phyloP scores from a whole-genome alignment of 2,797 vertebrate species.

The Falco cherrug region DNA sequence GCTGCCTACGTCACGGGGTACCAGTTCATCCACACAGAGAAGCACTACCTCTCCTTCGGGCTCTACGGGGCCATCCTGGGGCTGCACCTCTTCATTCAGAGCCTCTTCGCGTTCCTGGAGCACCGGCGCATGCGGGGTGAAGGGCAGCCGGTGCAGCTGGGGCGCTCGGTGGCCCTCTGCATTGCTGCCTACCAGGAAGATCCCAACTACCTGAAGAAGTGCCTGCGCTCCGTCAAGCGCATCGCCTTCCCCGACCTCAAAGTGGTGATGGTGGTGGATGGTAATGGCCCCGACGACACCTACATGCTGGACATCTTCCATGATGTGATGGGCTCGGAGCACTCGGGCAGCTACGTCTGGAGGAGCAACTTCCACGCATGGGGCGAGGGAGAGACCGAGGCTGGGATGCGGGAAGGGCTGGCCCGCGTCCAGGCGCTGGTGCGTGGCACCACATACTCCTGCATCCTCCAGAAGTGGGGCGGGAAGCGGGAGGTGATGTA shows the following conservation, averaged over 20 bases:
- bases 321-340: slow-evolving; percentile 90
- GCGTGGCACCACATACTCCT: slow-evolving; percentile 84
- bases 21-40: slow-evolving; percentile 98
- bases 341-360: slow-evolving; percentile 88
- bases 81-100: slow-evolving; percentile 94
- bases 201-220: slow-evolving; percentile 95
- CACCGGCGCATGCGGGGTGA: slow-evolving; percentile 89
- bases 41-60: slow-evolving; percentile 97
- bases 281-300: slow-evolving; percentile 89
- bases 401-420: slow-evolving; percentile 82
- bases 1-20: slow-evolving; percentile 96
- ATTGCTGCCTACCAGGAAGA: slow-evolving; percentile 97
- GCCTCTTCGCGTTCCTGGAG: slow-evolving; percentile 96
- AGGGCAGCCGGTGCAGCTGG: slow-evolving; percentile 76
- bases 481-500: slow-evolving; percentile 99
- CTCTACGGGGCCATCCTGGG: slow-evolving; percentile 96
- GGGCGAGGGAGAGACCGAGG: slow-evolving; percentile 80
- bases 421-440: slow-evolving; percentile 81
- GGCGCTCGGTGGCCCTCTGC: slow-evolving; percentile 89
- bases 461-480: slow-evolving; percentile 97
- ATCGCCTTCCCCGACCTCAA: slow-evolving; percentile 92
- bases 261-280: slow-evolving; percentile 97
- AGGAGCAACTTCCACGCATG: slow-evolving; percentile 89
- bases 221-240: slow-evolving; percentile 87
- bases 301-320: slow-evolving; percentile 99